Evolutionary conservation across 2,113 vertebrate species (phyloP), one percentile per base, ranked within the genome.

Genomic region (Bufo bufo): DNA sequence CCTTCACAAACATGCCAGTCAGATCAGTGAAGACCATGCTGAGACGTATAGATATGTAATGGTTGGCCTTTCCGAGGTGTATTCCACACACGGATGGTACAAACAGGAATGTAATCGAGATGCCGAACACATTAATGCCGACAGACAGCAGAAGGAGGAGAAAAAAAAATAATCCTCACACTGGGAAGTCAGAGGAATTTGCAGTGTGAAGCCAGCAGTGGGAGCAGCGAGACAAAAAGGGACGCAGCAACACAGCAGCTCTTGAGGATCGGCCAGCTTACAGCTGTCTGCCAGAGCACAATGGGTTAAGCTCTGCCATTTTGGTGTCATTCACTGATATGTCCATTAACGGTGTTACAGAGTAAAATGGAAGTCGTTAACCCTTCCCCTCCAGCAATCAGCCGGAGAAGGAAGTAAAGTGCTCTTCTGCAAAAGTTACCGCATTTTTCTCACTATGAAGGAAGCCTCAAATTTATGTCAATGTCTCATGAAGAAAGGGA

Each of bases 341-440:
- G 96, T 95, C 96, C 96, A 96, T 95, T 91, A 97, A 96, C 94
- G 92, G 96, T 95, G 95, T 97, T 97, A 96, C 95, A 95, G 96
- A 97, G 97, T 96, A 96, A 98, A 97, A 97, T 97, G 96, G 96
- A 96, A 96, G 96, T 92, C 91, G 92, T 97, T 97, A 98, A 97
- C 96, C 94, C 96, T 95, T 95, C 91, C 90, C 93, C 93, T 91
- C 91, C 95, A 92, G 63, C 88, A 85, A 74, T 91, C 77, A 52
- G 66, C 66, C 45, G 72, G 85, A 43, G 50, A 86, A 50, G 85
- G 77, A 69, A 82, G 54, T 81, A 33, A 52, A 63, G 23, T 43
- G 50, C 20, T 45, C 19, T 4, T 54, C 59, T 78, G 59, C n/a
- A 79, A 77, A 85, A 87, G 66, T 77, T 77, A 13, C 58, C n/a